These are phyloP conservation scores for Vulpes ferrilata DNA, from an alignment of 2,113 vertebrate species.

Conservation along the genomic window DNA sequence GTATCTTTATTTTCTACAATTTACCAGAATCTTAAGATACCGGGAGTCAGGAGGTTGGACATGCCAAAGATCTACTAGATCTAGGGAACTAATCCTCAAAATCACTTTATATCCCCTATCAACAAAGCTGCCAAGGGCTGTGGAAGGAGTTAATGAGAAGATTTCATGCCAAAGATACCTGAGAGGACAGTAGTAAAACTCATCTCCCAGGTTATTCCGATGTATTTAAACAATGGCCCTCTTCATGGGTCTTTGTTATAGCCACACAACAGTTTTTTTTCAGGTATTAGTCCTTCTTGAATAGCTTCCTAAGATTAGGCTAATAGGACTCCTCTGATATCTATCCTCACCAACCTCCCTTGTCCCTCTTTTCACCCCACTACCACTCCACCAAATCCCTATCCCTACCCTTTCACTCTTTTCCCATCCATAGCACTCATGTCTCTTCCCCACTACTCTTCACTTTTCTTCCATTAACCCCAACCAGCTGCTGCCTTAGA, in stretches of 20 bases:
- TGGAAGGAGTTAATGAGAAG: neutral
- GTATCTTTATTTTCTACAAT: constrained; percentile 1
- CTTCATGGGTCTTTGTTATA: neutral
- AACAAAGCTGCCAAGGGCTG: neutral
- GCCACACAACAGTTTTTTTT: neutral
- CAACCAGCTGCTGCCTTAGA: neutral
- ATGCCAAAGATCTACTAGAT: neutral
- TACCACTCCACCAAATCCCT: neutral
- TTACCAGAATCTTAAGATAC: neutral
- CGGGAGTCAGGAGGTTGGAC: neutral
- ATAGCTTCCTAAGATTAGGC: neutral
- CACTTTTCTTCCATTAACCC: neutral
- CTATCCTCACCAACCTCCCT: neutral
- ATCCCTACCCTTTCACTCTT: neutral
- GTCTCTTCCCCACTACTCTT: neutral
- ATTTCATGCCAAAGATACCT: neutral
- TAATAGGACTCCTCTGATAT: neutral
- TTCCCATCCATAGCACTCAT: neutral
- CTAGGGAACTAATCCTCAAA: neutral
- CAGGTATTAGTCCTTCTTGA: neutral
- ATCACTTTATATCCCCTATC: neutral
- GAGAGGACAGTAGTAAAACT: neutral
- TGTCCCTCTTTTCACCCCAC: neutral
- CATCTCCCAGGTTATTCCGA: neutral
- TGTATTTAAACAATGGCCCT: neutral